Base-by-base conservation (phyloP, 92 coral and sea anemone species). In the Muricea muricata region DNA sequence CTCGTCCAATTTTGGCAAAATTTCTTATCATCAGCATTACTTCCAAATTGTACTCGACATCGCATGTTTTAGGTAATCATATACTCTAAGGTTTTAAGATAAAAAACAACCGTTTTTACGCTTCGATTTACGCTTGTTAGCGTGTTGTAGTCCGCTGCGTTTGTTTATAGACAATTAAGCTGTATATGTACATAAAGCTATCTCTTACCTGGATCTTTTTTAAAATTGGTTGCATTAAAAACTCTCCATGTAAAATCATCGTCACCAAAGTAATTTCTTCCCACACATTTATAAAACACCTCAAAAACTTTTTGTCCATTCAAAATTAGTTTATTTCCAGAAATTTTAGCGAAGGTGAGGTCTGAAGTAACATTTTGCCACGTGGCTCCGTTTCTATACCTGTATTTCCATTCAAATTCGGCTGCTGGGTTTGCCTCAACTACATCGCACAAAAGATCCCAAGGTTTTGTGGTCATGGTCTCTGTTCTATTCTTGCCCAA, bases 211-310 rank as follows among this genome's bases (percentile, higher is more conserved):
- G 0, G 12, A 40, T n/a, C 6, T n/a, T n/a, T n/a, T n/a, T n/a
- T n/a, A n/a, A n/a, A n/a, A 9, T n/a, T 15, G 14, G n/a, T 26
- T 71, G 4, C 34, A 42, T 39, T 28, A 3, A 37, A 40, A 39
- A 39, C 78, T 30, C 20, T 8, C 78, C 78, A 71, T 30, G 54
- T 71, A 20, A 71, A 71, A 0, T 7, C n/a, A 41, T 71, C 78
- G 20, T 40, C 30, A 5, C 78, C 78, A 0, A 24, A 15, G 7
- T 32, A 7, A 57, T 71, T 71, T 12, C 9, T 71, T 71, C 56
- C 78, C 56, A 39, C 78, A 40, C 78, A 71, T 71, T 71, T 71
- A 30, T 71, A 71, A 6, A 71, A 42, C 6, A 71, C 15, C 56
- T 24, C 20, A 31, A 5, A 37, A 40, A 20, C 3, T 5, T 0